A percentile compares a stretch with the other conserved stretches of the same genome.
These are phyloP conservation scores for Drosophila suzukii DNA, from an alignment of 1,140 invertebrate genomes.

Conservation along the genomic window DNA sequence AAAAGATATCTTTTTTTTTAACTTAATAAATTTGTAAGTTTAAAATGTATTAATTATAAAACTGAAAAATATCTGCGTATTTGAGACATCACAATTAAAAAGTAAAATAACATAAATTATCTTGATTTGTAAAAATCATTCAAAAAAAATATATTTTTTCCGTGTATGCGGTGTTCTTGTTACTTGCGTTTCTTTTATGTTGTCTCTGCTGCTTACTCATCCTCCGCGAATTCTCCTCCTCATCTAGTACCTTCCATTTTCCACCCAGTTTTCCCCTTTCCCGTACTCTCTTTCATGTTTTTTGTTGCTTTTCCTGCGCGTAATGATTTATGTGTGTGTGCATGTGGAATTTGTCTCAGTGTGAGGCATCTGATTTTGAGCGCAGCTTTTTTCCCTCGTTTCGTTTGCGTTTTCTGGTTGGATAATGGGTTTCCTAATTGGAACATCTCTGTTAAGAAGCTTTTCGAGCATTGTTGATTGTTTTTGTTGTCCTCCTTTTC, in stretches of 20 bases:
- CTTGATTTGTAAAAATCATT: not conserved
- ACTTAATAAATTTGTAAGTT: not conserved
- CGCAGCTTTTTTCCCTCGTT: constrained; percentile 52
- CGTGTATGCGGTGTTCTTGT: constrained; percentile 38
- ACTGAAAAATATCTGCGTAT: too few species aligned
- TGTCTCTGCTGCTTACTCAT: constrained; percentile 34
- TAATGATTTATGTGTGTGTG: constrained; percentile 64
- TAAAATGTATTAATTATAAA: not conserved
- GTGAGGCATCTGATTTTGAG: constrained; percentile 70
- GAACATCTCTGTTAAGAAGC: constrained; percentile 47
- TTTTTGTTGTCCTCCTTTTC: constrained; percentile 38
- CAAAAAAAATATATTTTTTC: not conserved
- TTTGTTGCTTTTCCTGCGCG: constrained; percentile 41
- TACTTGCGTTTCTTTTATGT: constrained; percentile 41
- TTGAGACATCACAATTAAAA: too few species aligned
- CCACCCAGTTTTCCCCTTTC: constrained; percentile 3
- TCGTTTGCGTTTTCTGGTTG: constrained; percentile 43
- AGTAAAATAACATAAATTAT: too few species aligned
- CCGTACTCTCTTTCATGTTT: constrained; percentile 17
- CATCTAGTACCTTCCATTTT: constrained; percentile 19
- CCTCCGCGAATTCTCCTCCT: constrained; percentile 11
- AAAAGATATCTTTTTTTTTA: too few species aligned
- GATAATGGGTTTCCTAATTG: constrained; percentile 60
- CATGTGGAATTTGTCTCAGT: constrained; percentile 14
- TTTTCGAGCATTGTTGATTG: constrained; percentile 39